A percentile compares a stretch with the other conserved stretches of the same genome.
Conservation (phyloP, 2,797 vertebrate species). For the Linurgus olivaceus region DNA sequence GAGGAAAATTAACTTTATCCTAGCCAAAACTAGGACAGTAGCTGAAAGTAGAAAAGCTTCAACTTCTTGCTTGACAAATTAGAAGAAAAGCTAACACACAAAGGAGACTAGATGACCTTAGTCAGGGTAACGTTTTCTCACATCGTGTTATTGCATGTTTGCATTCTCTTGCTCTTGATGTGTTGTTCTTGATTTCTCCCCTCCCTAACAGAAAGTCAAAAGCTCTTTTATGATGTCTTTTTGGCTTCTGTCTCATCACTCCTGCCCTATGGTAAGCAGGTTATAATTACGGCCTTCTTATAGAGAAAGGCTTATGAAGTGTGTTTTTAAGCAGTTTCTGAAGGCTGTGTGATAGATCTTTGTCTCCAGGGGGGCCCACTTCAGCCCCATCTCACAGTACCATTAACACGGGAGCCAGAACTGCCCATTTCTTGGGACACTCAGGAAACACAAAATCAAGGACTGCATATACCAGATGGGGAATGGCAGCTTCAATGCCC, state of each 20-base stretch:
- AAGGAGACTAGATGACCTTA: not conserved
- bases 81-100: not conserved
- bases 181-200: not conserved
- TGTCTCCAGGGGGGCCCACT: not conserved
- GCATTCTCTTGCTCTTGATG: not conserved
- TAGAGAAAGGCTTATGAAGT: not conserved
- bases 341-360: not conserved
- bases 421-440: not conserved
- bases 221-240: not conserved
- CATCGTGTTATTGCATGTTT: not conserved
- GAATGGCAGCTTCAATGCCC: not conserved
- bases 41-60: not conserved
- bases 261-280: not conserved
- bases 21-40: not conserved
- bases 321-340: not conserved
- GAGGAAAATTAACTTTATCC: not conserved
- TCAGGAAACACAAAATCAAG: not conserved
- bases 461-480: not conserved
- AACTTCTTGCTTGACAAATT: not conserved
- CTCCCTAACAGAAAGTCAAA: not conserved
- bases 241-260: not conserved
- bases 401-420: not conserved
- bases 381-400: not conserved
- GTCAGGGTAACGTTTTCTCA: not conserved
- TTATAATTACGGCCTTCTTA: not conserved